phyloP scores from a whole-genome alignment of 2,888 invertebrate species.

The Galerucella nymphaeae region DNA sequence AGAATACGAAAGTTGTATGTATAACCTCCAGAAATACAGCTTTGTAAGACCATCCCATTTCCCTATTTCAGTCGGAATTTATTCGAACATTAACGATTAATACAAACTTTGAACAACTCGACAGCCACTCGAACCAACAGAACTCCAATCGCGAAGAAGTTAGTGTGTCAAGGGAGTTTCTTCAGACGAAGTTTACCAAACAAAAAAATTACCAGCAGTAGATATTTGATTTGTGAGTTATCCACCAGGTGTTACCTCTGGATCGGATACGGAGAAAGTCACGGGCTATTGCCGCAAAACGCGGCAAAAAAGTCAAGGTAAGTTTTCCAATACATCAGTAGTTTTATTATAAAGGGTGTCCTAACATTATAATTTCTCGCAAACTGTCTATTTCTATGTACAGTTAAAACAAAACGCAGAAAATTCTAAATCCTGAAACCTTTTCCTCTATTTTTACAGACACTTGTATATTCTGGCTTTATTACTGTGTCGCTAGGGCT shows the following conservation, averaged over 20 bases:
- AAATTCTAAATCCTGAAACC: too few species aligned
- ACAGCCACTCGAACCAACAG: background rate
- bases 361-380: too few species aligned
- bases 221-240: constrained; percentile 26
- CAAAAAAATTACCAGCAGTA: background rate
- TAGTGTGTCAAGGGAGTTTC: constrained; percentile 7
- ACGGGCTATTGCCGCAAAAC: constrained; percentile 85
- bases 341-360: too few species aligned
- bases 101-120: background rate
- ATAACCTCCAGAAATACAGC: background rate
- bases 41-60: background rate
- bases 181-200: constrained; percentile 4
- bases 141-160: constrained; percentile 8
- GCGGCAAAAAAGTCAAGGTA: constrained; percentile 86
- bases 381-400: too few species aligned
- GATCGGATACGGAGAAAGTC: constrained; percentile 87
- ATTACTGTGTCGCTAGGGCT: too few species aligned
- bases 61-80: background rate
- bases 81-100: too few species aligned
- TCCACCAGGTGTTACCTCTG: constrained; percentile 65
- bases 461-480: too few species aligned
- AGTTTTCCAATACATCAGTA: constrained; percentile 51
- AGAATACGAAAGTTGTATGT: background rate
- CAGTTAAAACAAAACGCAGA: too few species aligned
- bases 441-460: too few species aligned